A percentile compares a stretch with the other conserved stretches of the same genome.
Evolutionary conservation across 2,888 invertebrate genomes (phyloP).

Genomic region (Chrysodeixis includens): DNA sequence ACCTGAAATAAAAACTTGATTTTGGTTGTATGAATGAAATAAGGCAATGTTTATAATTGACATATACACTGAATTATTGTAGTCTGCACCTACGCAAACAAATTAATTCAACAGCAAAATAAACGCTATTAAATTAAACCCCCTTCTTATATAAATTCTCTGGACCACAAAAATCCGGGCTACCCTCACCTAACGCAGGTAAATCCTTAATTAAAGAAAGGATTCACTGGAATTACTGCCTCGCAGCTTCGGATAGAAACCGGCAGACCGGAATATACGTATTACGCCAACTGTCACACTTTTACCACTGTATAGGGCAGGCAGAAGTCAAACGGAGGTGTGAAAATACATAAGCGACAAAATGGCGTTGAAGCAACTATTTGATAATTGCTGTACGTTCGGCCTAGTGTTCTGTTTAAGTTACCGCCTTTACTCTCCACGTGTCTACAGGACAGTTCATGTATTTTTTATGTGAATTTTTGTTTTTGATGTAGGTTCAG

Average conservation of each 20-base stretch:
- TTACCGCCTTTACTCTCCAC: no score
- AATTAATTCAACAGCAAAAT: neutral
- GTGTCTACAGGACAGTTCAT: no score
- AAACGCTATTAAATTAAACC: constrained; percentile 33
- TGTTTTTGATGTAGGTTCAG: no score
- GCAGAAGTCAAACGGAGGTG: constrained; percentile 22
- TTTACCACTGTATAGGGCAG: neutral
- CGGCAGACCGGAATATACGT: constrained; percentile 38
- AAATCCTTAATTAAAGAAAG: constrained; percentile 58
- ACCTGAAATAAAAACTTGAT: no score
- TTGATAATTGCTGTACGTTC: neutral
- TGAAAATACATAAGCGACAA: neutral
- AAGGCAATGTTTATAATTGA: no score
- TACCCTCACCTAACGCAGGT: constrained; percentile 44
- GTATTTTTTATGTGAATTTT: no score
- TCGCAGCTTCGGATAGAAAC: constrained; percentile 23
- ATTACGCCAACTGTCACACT: constrained; percentile 44
- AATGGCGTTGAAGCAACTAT: neutral
- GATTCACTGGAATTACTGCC: constrained; percentile 47
- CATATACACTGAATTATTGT: neutral
- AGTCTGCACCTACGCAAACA: neutral
- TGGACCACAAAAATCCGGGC: constrained; percentile 44
- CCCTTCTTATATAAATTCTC: constrained; percentile 32
- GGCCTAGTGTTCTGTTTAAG: no score
- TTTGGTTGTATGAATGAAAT: no score